Base-by-base conservation (phyloP, 1,140 invertebrate genomes). In the Hylyphantes graminicola region DNA sequence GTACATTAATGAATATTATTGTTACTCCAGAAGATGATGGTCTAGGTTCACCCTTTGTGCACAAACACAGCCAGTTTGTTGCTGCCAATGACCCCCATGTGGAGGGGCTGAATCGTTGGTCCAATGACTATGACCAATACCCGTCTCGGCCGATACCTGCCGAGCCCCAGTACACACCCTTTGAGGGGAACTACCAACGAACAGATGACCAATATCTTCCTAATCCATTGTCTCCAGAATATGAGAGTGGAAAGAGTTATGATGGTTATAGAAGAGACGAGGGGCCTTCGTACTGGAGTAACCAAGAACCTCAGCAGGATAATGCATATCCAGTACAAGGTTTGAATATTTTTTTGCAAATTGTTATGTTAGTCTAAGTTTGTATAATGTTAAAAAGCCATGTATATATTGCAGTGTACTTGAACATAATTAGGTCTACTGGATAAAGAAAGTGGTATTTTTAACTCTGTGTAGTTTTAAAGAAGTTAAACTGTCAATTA, bases 41-140 rank as follows among this genome's bases (percentile, higher is more conserved):
- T 17, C 19, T 65, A 13, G 74, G 83, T 10, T 85, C 83, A 54
- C 83, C 75, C 35, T 81, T 81, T 67, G 35, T 63, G 15, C 73
- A 85, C 53, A 73, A 74, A 8, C 82, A 64, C 67, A 72, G 64
- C 55, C 75, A 85, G n/a, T 80, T 83, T 76, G 64, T 73, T 63
- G 67, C 72, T 48, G 85, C 85, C 48, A 85, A 85, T 70, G 78
- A 85, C 55, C 73, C 82, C 2, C 82, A 72, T 53, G 65, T 61
- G 15, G 73, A 77, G 21, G 53, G 35, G 12, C n/a, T 75, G 35
- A 83, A 75, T 59, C 70, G 57, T 7, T 85, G 64, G 73, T 61
- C 82, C 2, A 70, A 50, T 50, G 82, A 85, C n/a, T 85, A 85
- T 59, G 82, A 85, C 48, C 63, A 70, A n/a, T 85, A 85, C 53